Conservation (phyloP, 2,113 vertebrate species). For the Microtus richardsoni region DNA sequence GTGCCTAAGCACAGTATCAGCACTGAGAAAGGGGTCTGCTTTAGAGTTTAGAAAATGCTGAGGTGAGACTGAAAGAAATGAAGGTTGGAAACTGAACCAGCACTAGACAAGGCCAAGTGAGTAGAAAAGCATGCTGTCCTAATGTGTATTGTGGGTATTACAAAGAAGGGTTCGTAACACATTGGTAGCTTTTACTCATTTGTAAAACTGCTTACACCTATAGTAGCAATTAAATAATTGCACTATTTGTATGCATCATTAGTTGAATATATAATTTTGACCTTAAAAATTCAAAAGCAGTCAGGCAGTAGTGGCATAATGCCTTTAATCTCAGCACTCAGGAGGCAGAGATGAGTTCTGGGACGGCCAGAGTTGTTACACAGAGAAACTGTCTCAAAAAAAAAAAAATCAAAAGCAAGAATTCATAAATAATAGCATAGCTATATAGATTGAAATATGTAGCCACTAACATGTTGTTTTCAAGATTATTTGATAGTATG, state of each 20-base stretch:
- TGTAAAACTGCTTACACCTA: neutral
- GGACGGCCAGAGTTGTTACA: neutral
- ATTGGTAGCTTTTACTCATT: neutral
- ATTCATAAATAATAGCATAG: neutral
- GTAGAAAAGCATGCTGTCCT: neutral
- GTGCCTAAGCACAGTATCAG: neutral
- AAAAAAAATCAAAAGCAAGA: slow-evolving; percentile 26
- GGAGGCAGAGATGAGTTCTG: neutral
- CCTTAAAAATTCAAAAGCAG: slow-evolving; percentile 17
- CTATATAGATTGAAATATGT: neutral
- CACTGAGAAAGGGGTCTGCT: neutral
- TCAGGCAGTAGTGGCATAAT: neutral
- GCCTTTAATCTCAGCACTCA: neutral
- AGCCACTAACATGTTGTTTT: slow-evolving; percentile 10
- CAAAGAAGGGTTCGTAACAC: neutral
- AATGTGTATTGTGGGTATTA: neutral
- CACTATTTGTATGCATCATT: neutral
- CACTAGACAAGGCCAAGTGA: neutral
- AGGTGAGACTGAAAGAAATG: neutral
- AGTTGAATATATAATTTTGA: neutral
- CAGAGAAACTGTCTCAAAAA: neutral
- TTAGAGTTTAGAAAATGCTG: neutral
- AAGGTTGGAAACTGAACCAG: neutral
- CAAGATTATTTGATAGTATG: slow-evolving; percentile 33
- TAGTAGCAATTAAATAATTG: neutral